A percentile compares a stretch with the other conserved stretches of the same genome.
Evolutionary conservation across 2,113 vertebrate genomes (phyloP).

Genomic region (Campylomormyrus numenius): DNA sequence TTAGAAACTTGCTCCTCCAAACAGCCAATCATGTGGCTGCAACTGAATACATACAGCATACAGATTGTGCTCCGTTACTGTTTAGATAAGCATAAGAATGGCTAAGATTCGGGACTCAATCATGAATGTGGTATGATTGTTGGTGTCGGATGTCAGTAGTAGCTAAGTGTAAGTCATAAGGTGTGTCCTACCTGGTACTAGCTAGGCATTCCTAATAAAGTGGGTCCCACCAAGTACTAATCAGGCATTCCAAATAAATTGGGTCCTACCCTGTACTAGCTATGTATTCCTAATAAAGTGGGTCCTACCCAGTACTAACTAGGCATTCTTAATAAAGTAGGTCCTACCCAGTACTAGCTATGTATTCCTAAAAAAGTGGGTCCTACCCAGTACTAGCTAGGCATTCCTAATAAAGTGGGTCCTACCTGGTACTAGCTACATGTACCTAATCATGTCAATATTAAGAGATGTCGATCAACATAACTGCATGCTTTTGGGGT

Average conservation of each 20-base stretch:
- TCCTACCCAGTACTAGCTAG: too few relatives aligned
- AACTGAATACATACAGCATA: not conserved
- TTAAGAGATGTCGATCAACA: not conserved
- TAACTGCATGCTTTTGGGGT: not conserved
- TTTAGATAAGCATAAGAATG: not conserved
- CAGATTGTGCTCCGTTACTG: not conserved
- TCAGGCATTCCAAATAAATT: not conserved
- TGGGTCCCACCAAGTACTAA: not conserved
- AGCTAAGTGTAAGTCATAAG: not conserved
- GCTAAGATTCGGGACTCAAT: not conserved
- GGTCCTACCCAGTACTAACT: not conserved
- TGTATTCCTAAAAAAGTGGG: too few relatives aligned
- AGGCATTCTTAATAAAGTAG: not conserved
- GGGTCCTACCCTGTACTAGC: not conserved
- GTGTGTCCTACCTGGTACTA: not conserved
- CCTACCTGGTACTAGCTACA: not conserved
- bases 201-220: not conserved
- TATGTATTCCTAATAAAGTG: not conserved
- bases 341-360: too few relatives aligned
- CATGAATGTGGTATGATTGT: not conserved
- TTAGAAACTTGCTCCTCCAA: not conserved
- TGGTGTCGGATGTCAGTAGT: not conserved
- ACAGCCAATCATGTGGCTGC: not conserved
- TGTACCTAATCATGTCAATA: not conserved
- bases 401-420: too few relatives aligned